A percentile compares a stretch with the other conserved stretches of the same genome.
phyloP scores from a whole-genome alignment of 64 coral and sea anemone species.

The Acropora yongei region DNA sequence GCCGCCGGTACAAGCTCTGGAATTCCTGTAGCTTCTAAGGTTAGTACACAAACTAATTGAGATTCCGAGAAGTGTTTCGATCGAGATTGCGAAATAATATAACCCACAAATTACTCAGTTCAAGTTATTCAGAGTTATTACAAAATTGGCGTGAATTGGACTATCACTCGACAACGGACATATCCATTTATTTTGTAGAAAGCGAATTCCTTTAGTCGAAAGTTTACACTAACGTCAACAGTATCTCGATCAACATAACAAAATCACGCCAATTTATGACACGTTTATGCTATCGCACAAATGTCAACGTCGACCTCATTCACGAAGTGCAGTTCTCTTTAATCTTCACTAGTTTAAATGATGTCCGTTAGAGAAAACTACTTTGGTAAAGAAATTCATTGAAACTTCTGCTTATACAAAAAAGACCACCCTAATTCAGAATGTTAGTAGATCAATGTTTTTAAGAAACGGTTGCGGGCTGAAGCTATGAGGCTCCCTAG shows the following conservation, averaged over 20 bases:
- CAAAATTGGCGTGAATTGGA: not conserved
- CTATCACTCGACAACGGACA: slow-evolving; percentile 20
- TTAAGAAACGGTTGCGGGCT: no score
- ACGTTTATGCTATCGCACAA: not conserved
- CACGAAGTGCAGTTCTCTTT: no score
- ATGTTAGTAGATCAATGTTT: no score
- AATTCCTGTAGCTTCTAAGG: slow-evolving; percentile 57
- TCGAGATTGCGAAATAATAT: not conserved
- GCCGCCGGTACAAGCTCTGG: slow-evolving; percentile 22
- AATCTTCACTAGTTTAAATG: no score
- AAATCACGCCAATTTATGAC: not conserved
- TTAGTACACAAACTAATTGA: slow-evolving; percentile 1
- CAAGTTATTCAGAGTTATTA: not conserved
- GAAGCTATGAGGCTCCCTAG: not conserved
- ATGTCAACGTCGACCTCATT: not conserved
- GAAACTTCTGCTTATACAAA: no score
- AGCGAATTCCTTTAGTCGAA: not conserved
- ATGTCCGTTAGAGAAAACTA: no score
- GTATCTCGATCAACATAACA: no score
- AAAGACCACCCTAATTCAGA: no score
- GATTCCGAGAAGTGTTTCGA: not conserved
- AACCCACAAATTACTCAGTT: not conserved
- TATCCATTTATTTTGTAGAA: not conserved
- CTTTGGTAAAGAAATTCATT: no score
- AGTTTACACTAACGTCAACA: not conserved